phyloP scores from a whole-genome alignment of 2,888 invertebrate species.

The Chaetogeoica ovagalla region DNA sequence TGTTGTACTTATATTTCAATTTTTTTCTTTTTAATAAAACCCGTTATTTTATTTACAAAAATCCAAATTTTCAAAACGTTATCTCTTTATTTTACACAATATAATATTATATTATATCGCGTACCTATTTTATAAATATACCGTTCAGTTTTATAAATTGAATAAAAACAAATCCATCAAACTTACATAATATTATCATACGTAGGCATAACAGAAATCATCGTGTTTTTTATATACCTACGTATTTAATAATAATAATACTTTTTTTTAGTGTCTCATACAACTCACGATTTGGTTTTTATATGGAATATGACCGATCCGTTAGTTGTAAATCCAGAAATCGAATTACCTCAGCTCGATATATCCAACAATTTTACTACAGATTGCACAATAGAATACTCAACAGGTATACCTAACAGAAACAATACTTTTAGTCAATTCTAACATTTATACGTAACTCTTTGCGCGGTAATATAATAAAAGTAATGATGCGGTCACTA shows the following conservation, averaged over 20 bases:
- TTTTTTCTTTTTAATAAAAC: too few relatives aligned
- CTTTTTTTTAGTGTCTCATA: slow-evolving; percentile 74
- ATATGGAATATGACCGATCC: slow-evolving; percentile 88
- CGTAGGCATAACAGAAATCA: background rate
- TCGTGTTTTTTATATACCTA: background rate
- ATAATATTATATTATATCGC: too few relatives aligned
- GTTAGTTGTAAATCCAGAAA: slow-evolving; percentile 82
- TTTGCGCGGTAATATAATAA: background rate
- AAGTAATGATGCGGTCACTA: background rate
- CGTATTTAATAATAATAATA: too few relatives aligned
- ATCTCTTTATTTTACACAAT: too few relatives aligned
- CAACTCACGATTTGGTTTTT: slow-evolving; percentile 84
- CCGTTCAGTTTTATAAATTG: too few relatives aligned
- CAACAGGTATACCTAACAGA: slow-evolving; percentile 65
- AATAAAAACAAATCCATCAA: too few relatives aligned
- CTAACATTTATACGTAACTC: background rate
- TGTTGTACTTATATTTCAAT: slow-evolving; percentile 56
- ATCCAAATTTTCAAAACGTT: too few relatives aligned
- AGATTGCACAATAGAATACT: slow-evolving; percentile 86
- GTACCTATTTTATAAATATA: too few relatives aligned
- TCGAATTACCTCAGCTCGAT: slow-evolving; percentile 85
- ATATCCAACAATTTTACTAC: slow-evolving; percentile 83
- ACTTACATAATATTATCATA: too few relatives aligned
- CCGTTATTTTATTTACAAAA: too few relatives aligned
- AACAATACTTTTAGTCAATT: background rate